Conservation (phyloP, 2,113 vertebrate genomes). For the Cnemophilus loriae region DNA sequence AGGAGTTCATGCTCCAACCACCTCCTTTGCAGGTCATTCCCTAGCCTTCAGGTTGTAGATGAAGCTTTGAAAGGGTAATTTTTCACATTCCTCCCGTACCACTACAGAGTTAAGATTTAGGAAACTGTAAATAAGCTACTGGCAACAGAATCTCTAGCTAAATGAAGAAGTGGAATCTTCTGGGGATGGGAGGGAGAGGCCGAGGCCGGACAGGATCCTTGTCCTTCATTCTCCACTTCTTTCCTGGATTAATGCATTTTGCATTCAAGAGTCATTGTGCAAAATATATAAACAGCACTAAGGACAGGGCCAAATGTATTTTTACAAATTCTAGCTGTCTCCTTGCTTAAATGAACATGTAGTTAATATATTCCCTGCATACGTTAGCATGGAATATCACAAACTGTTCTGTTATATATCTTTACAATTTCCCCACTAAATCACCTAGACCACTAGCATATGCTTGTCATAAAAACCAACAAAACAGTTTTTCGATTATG, state of each 20-base stretch:
- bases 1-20: background rate
- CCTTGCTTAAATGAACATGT: background rate
- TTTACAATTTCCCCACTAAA: background rate
- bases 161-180: background rate
- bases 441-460: background rate
- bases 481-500: background rate
- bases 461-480: background rate
- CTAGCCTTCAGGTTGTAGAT: background rate
- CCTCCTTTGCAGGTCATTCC: background rate
- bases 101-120: background rate
- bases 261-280: background rate
- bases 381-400: background rate
- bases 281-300: background rate
- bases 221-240: background rate
- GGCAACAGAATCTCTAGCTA: background rate
- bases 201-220: background rate
- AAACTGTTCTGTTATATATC: background rate
- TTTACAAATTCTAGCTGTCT: background rate
- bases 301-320: background rate
- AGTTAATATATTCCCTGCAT: background rate
- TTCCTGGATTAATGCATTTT: background rate
- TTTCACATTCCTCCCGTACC: background rate
- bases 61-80: background rate
- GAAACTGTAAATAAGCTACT: background rate
- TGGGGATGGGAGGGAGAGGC: background rate